Evolutionary conservation across 2,113 vertebrate genomes (phyloP).

Genomic region (Poicephalus gulielmi): DNA sequence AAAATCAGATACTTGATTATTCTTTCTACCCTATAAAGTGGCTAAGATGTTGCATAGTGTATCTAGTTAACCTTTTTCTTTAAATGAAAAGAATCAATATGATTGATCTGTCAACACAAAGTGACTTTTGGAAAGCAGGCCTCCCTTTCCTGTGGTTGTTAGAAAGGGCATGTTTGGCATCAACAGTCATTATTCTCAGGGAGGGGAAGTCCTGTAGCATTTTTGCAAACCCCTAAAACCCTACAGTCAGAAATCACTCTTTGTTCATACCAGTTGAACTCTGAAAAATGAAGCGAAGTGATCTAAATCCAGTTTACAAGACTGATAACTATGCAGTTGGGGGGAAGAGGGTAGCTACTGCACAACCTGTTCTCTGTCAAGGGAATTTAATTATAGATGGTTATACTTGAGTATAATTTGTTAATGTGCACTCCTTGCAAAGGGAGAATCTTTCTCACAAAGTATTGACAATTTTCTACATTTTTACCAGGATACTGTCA

Average conservation of each 20-base stretch:
- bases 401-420: constrained; percentile 70
- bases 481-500: constrained; percentile 65
- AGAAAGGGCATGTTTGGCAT: neutral
- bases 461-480: constrained; percentile 54
- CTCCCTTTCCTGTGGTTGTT: neutral
- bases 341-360: constrained; percentile 17
- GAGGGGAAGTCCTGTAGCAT: neutral
- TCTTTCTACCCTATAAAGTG: neutral
- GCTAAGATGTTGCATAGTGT: neutral
- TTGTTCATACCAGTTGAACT: constrained; percentile 28
- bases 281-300: constrained; percentile 38
- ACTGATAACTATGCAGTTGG: neutral
- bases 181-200: neutral
- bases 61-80: neutral
- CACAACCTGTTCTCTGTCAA: constrained; percentile 63
- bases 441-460: constrained; percentile 48
- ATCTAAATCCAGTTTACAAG: constrained; percentile 55
- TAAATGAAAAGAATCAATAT: neutral
- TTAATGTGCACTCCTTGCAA: constrained; percentile 58
- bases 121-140: neutral
- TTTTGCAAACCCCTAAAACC: neutral
- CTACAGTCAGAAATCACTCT: constrained; percentile 7
- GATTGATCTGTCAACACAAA: neutral
- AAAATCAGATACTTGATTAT: neutral
- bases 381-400: constrained; percentile 71